Evolutionary conservation across 2,797 vertebrate genomes (phyloP), one percentile per base, ranked within the genome.

Genomic region (Micrastur ruficollis): DNA sequence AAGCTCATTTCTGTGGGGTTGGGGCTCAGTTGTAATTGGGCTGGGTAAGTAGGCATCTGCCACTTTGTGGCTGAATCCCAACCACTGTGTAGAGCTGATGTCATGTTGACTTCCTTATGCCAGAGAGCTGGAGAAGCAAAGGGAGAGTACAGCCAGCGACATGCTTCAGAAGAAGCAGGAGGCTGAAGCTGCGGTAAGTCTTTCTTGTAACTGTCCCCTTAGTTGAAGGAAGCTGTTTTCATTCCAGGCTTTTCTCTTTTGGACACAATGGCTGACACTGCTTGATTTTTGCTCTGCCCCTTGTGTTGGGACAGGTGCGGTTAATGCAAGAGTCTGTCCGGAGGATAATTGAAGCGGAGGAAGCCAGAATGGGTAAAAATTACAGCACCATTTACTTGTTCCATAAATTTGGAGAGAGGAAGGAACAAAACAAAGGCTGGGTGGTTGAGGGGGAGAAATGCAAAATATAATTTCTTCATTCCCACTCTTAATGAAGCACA

Each of bases 261-360:
- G 63, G 59, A 50, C 49, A 23, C 12, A 2, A 26, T 10, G 32
- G 47, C 46, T 74, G 81, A 55, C 56, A 19, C 18, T 73, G 55
- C 1, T 1, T 68, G 46, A n/a, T 70, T 81, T 87, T 49, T 81
- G 14, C 66, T 71, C 25, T 92, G 21, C 55, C 27, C 31, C 15
- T 75, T 58, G 22, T 62, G 26, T 86, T 97, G 71, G 93, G 56
- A 59, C 96, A 99, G 99, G 98, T 99, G 66, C 98, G 99, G 96
- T 97, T 99, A 97, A 99, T 99, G 99, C 99, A 99, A 91, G 99
- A 99, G 93, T 99, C 99, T 55, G 99, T 99, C 93, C 99, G 99
- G 83, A 98, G 99, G 94, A 99, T 99, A 91, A 99, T 99, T 61
- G 99, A 99, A 97, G 98, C 99, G 0, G 99, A 99, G 95, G 99